These are phyloP conservation scores for Poecilia wingei DNA, from an alignment of 2,797 vertebrate species.

Conservation along the genomic window DNA sequence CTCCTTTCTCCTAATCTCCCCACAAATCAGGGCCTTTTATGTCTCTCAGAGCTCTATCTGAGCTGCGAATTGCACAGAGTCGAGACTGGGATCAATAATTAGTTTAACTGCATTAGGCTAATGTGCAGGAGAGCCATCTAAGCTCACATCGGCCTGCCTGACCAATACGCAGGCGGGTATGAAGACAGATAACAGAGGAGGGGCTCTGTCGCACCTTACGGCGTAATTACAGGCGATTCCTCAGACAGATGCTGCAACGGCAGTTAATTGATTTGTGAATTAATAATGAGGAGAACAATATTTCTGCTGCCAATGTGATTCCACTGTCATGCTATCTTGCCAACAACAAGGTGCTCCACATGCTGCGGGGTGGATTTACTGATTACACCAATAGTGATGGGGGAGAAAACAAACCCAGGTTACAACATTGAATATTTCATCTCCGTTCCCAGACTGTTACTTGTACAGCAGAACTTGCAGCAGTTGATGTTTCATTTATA, in stretches of 20 bases:
- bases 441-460: constrained; percentile 1
- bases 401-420: not conserved
- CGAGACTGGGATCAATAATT: constrained; percentile 73
- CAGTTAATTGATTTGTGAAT: constrained; percentile 78
- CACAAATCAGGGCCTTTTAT: constrained; percentile 34
- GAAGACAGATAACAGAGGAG: constrained; percentile 61
- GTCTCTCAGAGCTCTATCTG: constrained; percentile 46
- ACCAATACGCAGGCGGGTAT: constrained; percentile 17
- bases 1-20: constrained; percentile 36
- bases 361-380: constrained; percentile 28
- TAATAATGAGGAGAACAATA: constrained; percentile 70
- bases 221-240: constrained; percentile 78
- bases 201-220: constrained; percentile 63
- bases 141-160: constrained; percentile 59
- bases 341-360: not conserved
- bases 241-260: constrained; percentile 66
- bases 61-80: constrained; percentile 50
- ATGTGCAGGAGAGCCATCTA: constrained; percentile 68
- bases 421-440: constrained; percentile 15
- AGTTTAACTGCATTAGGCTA: constrained; percentile 74
- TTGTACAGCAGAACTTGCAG: not conserved
- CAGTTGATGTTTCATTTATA: constrained; percentile 6
- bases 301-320: constrained; percentile 44
- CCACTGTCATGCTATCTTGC: constrained; percentile 37
- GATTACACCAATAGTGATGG: constrained; percentile 18